Percentiles rank a stretch among this genome's conserved stretches.
These are phyloP conservation scores for Tineola bisselliella DNA, from an alignment of 2,888 invertebrate genomes.

Conservation along the genomic window DNA sequence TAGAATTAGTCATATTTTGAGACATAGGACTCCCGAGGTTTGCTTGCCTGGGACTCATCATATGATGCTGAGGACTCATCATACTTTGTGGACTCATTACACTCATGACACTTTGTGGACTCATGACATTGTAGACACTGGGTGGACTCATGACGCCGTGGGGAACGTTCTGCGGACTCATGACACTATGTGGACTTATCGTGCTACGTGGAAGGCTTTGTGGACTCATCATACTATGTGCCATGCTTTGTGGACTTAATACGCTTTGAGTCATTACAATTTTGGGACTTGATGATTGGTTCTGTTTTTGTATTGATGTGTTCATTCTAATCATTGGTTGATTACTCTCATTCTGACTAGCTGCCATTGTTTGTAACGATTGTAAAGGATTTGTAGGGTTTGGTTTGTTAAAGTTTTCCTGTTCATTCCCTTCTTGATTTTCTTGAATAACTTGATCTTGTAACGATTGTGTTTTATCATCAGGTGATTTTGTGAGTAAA, in stretches of 20 bases:
- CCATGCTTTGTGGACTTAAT: slow-evolving; percentile 49
- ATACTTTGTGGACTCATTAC: slow-evolving; percentile 63
- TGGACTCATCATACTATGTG: slow-evolving; percentile 56
- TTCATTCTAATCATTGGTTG: slow-evolving; percentile 42
- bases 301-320: slow-evolving; percentile 47
- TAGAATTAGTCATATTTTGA: slow-evolving; percentile 47
- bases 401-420: slow-evolving; percentile 29
- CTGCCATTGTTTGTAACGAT: slow-evolving; percentile 53
- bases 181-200: slow-evolving; percentile 57
- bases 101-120: slow-evolving; percentile 59
- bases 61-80: slow-evolving; percentile 56
- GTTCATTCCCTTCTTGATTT: slow-evolving; percentile 37
- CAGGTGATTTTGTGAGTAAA: slow-evolving; percentile 49
- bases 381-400: slow-evolving; percentile 43
- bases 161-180: slow-evolving; percentile 33
- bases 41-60: slow-evolving; percentile 55
- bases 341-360: slow-evolving; percentile 35
- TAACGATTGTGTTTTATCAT: slow-evolving; percentile 40
- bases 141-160: slow-evolving; percentile 57
- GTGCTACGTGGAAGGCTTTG: slow-evolving; percentile 56
- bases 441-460: slow-evolving; percentile 58
- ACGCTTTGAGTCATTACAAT: slow-evolving; percentile 52
- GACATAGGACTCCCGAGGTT: slow-evolving; percentile 40
- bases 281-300: slow-evolving; percentile 40
- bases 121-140: slow-evolving; percentile 55